Evolutionary conservation across 2,797 vertebrate species (phyloP).

Genomic region (Nyctalus aviator): DNA sequence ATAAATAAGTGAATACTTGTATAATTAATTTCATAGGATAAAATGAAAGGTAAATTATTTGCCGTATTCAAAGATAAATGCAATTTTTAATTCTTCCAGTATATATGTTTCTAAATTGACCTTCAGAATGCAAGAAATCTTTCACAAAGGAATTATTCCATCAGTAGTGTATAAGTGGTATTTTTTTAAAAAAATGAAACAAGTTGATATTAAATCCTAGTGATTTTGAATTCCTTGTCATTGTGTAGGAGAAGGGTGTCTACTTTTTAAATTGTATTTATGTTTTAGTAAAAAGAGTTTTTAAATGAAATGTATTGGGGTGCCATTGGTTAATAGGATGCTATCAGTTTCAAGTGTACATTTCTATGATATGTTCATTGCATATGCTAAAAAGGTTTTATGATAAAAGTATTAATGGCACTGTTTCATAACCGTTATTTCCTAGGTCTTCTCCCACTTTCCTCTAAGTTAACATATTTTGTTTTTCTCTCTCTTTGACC

Average conservation of each 20-base stretch:
- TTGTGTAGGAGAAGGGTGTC: not conserved
- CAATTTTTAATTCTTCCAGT: not conserved
- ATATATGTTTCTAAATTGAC: not conserved
- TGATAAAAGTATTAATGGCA: not conserved
- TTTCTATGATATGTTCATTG: not conserved
- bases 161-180: not conserved
- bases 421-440: not conserved
- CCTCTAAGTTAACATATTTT: slow-evolving; percentile 20
- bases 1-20: not conserved
- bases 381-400: not conserved
- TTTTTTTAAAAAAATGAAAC: not conserved
- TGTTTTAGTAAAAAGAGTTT: not conserved
- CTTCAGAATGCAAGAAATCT: slow-evolving; percentile 19
- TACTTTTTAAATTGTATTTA: not conserved
- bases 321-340: not conserved
- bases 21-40: not conserved
- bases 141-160: not conserved
- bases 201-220: slow-evolving; percentile 9
- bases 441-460: not conserved
- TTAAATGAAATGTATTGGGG: not conserved
- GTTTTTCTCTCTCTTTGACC: slow-evolving; percentile 80
- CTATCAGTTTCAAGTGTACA: not conserved
- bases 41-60: not conserved
- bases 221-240: slow-evolving; percentile 32
- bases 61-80: not conserved